Evolutionary conservation across 1,140 invertebrate genomes (phyloP).

Genomic region (Ephestia elutella): DNA sequence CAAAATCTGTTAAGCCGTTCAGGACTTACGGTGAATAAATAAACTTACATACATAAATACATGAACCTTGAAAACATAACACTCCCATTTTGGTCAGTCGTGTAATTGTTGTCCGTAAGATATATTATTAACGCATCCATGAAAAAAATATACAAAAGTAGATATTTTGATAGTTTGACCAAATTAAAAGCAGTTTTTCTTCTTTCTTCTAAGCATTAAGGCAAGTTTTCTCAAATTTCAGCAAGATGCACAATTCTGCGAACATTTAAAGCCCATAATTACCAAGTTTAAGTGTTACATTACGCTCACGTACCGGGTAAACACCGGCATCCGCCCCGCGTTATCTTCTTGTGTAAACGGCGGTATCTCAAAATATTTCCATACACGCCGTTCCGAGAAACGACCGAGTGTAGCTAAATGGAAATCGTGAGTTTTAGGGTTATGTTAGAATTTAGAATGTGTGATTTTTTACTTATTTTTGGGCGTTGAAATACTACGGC

Average conservation of each 20-base stretch:
- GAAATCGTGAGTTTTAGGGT: conserved; percentile 3
- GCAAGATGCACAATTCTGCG: neutral
- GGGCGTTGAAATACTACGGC: too few relatives aligned
- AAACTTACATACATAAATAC: too few relatives aligned
- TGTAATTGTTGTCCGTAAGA: too few relatives aligned
- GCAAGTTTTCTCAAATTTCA: neutral
- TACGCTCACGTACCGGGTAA: conserved; percentile 28
- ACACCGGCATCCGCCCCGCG: conserved; percentile 59
- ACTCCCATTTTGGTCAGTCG: too few relatives aligned
- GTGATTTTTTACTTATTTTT: neutral
- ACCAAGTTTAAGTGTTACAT: conserved; percentile 8
- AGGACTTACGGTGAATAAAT: too few relatives aligned
- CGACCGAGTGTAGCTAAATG: conserved; percentile 15
- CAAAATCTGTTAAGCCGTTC: too few relatives aligned
- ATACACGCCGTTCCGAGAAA: conserved; percentile 56
- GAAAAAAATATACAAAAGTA: too few relatives aligned
- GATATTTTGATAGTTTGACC: too few relatives aligned
- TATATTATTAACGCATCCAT: too few relatives aligned
- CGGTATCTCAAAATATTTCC: conserved; percentile 70
- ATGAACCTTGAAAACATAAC: too few relatives aligned
- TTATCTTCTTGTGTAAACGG: conserved; percentile 65
- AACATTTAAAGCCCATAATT: conserved; percentile 1
- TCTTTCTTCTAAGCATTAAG: too few relatives aligned
- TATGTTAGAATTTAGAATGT: neutral
- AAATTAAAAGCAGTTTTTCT: too few relatives aligned